Conservation (phyloP, 2,888 invertebrate species). For the Dynastes hyllus region DNA sequence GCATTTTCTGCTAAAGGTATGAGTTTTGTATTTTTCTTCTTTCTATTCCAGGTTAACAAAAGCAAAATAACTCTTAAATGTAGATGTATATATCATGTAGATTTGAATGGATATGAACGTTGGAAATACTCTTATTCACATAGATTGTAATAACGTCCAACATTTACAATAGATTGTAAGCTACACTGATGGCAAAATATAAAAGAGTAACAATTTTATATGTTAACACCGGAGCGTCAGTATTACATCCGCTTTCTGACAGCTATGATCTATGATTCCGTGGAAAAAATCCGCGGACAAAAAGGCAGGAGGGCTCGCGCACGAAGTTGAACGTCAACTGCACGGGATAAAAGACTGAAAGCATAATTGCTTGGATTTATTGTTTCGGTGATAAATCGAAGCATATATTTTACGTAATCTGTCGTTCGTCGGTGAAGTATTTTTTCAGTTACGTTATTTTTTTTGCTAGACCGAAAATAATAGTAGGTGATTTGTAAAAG, state of each 20-base stretch:
- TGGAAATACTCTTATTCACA: no score
- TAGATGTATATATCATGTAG: no score
- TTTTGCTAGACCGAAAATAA: slow-evolving; percentile 13
- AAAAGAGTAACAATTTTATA: slow-evolving; percentile 34
- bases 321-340: slow-evolving; percentile 29
- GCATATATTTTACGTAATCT: slow-evolving; percentile 32
- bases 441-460: slow-evolving; percentile 5
- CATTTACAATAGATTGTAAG: not conserved
- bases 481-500: slow-evolving; percentile 22
- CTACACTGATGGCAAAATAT: not conserved
- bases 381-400: slow-evolving; percentile 36
- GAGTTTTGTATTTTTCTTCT: no score
- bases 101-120: no score
- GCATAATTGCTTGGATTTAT: slow-evolving; percentile 41
- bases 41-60: no score
- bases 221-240: slow-evolving; percentile 15
- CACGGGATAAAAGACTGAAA: slow-evolving; percentile 25
- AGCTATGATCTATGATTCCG: slow-evolving; percentile 35
- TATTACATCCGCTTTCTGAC: slow-evolving; percentile 9
- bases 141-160: no score
- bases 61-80: no score
- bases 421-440: not conserved
- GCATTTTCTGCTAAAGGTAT: no score
- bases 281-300: slow-evolving; percentile 18
- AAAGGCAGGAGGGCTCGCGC: not conserved